phyloP scores from a whole-genome alignment of 2,888 invertebrate genomes.

The Gortyna flavago region DNA sequence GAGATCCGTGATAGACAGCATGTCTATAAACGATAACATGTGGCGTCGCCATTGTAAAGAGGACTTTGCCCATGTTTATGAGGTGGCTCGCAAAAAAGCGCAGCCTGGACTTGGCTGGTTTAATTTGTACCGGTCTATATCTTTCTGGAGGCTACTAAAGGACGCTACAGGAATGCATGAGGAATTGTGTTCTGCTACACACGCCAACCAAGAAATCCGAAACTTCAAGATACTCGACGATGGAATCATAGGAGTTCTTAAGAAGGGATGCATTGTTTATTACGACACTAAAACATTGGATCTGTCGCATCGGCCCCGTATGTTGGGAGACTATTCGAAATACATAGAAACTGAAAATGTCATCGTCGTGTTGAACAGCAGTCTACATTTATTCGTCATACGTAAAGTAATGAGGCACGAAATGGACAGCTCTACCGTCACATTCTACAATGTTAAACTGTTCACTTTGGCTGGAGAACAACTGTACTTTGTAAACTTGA shows the following conservation, averaged over 20 bases:
- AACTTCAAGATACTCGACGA: conserved; percentile 73
- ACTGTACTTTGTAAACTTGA: conserved; percentile 73
- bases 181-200: conserved; percentile 77
- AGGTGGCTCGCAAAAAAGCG: conserved; percentile 70
- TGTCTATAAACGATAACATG: conserved; percentile 68
- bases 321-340: conserved; percentile 73
- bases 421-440: conserved; percentile 38
- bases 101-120: conserved; percentile 71
- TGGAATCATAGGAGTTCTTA: conserved; percentile 78
- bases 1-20: conserved; percentile 75
- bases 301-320: conserved; percentile 57
- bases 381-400: conserved; percentile 72
- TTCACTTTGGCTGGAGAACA: conserved; percentile 69
- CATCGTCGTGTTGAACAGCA: conserved; percentile 68
- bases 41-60: conserved; percentile 75
- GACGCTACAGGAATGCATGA: conserved; percentile 72
- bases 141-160: conserved; percentile 75
- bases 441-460: conserved; percentile 73
- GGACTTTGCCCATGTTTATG: conserved; percentile 72
- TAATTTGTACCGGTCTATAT: conserved; percentile 78
- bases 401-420: conserved; percentile 65
- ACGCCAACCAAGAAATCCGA: conserved; percentile 72
- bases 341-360: conserved; percentile 75
- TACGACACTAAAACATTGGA: conserved; percentile 76
- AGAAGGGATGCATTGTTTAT: conserved; percentile 72